Base-by-base conservation (phyloP, 2,113 vertebrate genomes). In the Pseudorasbora parva region DNA sequence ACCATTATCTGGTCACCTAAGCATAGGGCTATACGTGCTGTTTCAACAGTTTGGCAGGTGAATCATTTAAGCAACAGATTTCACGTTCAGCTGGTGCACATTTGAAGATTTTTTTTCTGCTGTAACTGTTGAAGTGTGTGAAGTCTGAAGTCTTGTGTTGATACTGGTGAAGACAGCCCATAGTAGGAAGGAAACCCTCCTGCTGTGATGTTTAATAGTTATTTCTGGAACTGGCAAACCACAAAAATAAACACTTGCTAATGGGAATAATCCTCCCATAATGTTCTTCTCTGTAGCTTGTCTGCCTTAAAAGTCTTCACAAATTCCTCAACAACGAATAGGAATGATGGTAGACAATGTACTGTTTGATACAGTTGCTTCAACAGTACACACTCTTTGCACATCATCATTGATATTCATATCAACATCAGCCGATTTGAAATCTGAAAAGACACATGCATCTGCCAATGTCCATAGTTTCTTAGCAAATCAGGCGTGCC, bases 131-230 rank as follows among this genome's bases (percentile, higher is more conserved):
- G 72, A 30, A 30, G 72, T 51, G 30, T 59, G 51, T 54, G 54
- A 60, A 78, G 30, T 37, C 59, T 59, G 41, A 14, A 78, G 57
- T 62, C 37, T 37, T 27, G 57, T 78, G 76, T 62, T 78, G 43
- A 59, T 5, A 57, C 74, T 59, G 19, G 74, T 47, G 41, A 45
- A 78, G 77, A 78, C 77, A 78, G 41, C 57, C 57, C 57, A 37
- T 64, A 47, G 23, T 64, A 62, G 77, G 41, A 78, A 78, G 77
- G 57, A 78, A 64, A 62, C 64, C 77, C 57, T 78, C 57, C 41
- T 64, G 77, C 77, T 78, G 77, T 45, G 57, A 64, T 78, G 77
- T 64, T 78, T 62, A 47, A 78, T 64, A 62, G 77, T 78, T 62
- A 78, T 78, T 78, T 78, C 60, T 62, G 76, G 56, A 62, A 78